A percentile compares a stretch with the other conserved stretches of the same genome.
Conservation (phyloP, 2,888 invertebrate genomes). For the Melanophora roralis region DNA sequence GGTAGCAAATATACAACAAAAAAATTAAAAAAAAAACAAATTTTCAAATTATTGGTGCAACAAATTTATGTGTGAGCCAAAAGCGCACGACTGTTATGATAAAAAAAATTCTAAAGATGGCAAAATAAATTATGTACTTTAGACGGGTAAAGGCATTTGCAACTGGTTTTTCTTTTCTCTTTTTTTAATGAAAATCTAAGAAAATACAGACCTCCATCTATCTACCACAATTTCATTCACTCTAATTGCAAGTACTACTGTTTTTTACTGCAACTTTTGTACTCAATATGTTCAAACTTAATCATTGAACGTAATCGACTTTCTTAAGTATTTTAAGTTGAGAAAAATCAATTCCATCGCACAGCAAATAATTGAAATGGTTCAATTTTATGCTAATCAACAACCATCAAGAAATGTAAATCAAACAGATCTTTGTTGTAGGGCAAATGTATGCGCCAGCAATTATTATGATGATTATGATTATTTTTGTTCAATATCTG, state of each 20-base stretch:
- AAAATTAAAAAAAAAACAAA: constrained; percentile 33
- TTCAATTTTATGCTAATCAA: constrained; percentile 55
- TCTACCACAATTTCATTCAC: constrained; percentile 24
- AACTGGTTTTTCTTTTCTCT: constrained; percentile 50
- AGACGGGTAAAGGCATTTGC: constrained; percentile 21
- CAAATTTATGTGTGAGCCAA: constrained; percentile 37
- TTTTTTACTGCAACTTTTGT: not conserved
- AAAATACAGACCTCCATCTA: too few species aligned
- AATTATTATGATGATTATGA: constrained; percentile 25
- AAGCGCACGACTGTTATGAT: constrained; percentile 9
- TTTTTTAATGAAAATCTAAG: constrained; percentile 19
- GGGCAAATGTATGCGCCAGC: not conserved
- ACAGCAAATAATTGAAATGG: constrained; percentile 39
- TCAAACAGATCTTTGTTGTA: constrained; percentile 23
- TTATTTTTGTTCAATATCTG: constrained; percentile 42
- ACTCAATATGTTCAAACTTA: constrained; percentile 2
- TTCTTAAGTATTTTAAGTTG: constrained; percentile 43
- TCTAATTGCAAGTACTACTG: not conserved
- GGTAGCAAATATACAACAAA: constrained; percentile 68
- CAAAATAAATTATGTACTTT: constrained; percentile 53
- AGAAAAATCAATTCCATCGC: constrained; percentile 48
- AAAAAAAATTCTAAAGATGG: constrained; percentile 10
- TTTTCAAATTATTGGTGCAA: constrained; percentile 58
- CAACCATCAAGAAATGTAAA: constrained; percentile 37
- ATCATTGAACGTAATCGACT: constrained; percentile 53